Evolutionary conservation across 2,113 vertebrate species (phyloP).

Genomic region (Mixornis gularis): DNA sequence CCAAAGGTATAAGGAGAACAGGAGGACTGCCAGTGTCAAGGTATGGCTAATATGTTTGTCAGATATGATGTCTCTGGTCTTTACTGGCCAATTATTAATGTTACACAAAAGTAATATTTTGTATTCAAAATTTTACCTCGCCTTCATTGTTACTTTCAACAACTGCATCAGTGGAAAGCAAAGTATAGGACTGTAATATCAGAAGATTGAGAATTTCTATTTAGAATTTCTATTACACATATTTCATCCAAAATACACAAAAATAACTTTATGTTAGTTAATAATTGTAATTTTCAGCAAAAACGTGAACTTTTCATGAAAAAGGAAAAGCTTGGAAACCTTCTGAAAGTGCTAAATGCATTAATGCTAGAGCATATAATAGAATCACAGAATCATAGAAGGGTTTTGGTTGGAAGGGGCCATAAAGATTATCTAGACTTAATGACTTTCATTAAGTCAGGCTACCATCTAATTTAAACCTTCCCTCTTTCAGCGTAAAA

Average conservation of each 20-base stretch:
- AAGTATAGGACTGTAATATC: neutral
- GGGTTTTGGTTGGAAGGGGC: neutral
- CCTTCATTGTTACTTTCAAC: neutral
- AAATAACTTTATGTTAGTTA: neutral
- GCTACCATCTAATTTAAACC: neutral
- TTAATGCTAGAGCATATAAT: neutral
- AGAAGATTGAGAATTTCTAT: neutral
- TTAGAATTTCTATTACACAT: neutral
- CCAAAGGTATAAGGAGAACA: neutral
- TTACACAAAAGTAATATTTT: neutral
- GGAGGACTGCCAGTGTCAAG: neutral
- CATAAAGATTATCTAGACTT: neutral
- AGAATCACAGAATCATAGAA: neutral
- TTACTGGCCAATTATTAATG: neutral
- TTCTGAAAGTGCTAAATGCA: neutral
- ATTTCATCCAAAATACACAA: neutral
- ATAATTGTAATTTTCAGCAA: neutral
- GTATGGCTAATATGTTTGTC: neutral
- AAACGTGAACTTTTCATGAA: neutral
- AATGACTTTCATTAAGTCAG: too few species aligned
- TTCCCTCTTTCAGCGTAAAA: neutral
- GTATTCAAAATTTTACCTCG: neutral
- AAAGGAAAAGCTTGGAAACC: neutral
- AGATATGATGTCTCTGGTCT: neutral
- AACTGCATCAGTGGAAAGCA: neutral